Base-by-base conservation (phyloP, 2,113 vertebrate genomes). In the Chaetura pelagica region DNA sequence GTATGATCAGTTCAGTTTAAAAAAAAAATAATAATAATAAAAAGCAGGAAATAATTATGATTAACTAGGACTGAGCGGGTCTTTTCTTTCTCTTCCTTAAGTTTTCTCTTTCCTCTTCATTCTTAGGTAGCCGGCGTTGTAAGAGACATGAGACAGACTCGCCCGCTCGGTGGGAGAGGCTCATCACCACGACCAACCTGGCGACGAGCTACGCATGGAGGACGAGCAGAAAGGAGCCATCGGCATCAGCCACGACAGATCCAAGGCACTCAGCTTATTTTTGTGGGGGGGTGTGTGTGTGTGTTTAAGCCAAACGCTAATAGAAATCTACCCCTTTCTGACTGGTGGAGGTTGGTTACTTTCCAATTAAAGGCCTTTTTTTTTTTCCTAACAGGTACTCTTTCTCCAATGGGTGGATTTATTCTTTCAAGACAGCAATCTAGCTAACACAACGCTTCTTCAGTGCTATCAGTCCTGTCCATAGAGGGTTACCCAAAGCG, bases 241-340 rank as follows among this genome's bases (percentile, higher is more conserved):
- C 98, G 95, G 98, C 98, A 98, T 98, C 98, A 98, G 98, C 98
- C 97, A 92, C 68, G 97, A 98, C 97, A 98, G 98, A 98, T 99
- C 98, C 99, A 99, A 99, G 99, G 99, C 99, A 99, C 99, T 99
- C 99, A 97, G 98, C 98, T 97, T 98, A 40, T n/a, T 97, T 97
- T 94, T 97, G 23, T 44, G 48, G 46, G 38, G 57, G 44, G 55
- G 46, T 24, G 78, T 17, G 57, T 52, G 75, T 61, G 52, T 48
- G 57, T 98, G n/a, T 98, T 97, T 98, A 97, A 97, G 99, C 98
- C 98, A 98, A 99, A 99, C 96, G 98, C 99, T 98, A 99, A 98
- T 93, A 99, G 98, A 98, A 98, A 98, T 98, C 98, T 95, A 97
- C 98, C 98, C 97, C 97, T 97, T 98, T 85, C 97, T 96, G 97